These are phyloP conservation scores for Aramus guarauna DNA, from an alignment of 2,113 vertebrate species.

Conservation along the genomic window DNA sequence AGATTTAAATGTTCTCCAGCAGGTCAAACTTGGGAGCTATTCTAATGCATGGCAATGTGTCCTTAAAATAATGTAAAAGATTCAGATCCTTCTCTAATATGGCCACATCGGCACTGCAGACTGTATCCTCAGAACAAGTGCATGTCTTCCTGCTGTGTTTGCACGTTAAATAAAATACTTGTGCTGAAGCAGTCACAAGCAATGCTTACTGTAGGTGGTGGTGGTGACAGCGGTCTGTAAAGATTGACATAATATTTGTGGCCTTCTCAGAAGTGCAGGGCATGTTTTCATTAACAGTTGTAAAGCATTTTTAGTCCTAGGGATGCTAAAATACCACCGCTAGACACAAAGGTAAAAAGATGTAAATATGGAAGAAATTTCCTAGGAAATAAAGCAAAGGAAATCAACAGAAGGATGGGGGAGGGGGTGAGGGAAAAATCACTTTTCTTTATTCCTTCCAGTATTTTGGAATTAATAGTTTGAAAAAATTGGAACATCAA, in stretches of 20 bases:
- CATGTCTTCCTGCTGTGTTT: background rate
- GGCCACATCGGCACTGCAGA: background rate
- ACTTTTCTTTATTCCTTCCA: background rate
- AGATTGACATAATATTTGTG: background rate
- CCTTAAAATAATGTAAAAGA: background rate
- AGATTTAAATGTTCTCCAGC: background rate
- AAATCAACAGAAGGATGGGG: background rate
- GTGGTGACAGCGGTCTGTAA: background rate
- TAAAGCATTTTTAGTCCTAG: background rate
- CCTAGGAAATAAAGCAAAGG: background rate
- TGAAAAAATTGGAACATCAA: background rate
- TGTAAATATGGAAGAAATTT: background rate
- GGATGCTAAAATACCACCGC: background rate
- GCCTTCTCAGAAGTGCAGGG: background rate
- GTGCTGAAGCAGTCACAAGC: background rate
- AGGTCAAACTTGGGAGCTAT: background rate
- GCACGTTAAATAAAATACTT: background rate
- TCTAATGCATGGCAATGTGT: background rate
- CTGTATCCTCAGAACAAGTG: background rate
- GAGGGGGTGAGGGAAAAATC: too few relatives aligned
- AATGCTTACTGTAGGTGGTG: accelerated
- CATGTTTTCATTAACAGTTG: background rate
- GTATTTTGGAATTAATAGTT: background rate
- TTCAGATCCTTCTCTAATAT: background rate
- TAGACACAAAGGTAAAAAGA: background rate